Evolutionary conservation across 2,888 invertebrate species (phyloP).

Genomic region (Parthenolecanium corni): DNA sequence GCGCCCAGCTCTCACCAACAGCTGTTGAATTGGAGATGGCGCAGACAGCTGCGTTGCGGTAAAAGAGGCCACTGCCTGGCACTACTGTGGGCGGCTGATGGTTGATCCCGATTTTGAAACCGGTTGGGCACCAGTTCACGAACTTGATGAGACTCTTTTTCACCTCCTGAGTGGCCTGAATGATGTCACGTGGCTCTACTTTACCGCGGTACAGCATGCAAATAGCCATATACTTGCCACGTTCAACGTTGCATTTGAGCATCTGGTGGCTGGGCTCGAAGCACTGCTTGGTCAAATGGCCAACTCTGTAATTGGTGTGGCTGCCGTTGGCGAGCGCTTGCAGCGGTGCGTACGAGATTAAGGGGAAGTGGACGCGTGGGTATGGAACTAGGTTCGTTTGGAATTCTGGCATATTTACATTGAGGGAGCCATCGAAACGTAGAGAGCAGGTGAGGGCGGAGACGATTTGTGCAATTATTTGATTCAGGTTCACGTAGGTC

Average conservation of each 20-base stretch:
- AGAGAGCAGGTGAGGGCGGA: not conserved
- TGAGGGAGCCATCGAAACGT: slow-evolving; percentile 1
- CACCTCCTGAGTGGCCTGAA: not conserved
- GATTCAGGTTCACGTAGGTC: slow-evolving; percentile 1
- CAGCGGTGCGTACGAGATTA: not conserved
- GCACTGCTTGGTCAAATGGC: not conserved
- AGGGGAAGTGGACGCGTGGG: slow-evolving; percentile 2
- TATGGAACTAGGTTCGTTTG: slow-evolving; percentile 5
- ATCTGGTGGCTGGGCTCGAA: not conserved
- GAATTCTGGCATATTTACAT: slow-evolving; percentile 5
- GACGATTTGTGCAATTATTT: not conserved
- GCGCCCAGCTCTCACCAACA: slow-evolving; percentile 1
- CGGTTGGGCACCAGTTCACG: slow-evolving; percentile 9
- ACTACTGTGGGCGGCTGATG: slow-evolving; percentile 2
- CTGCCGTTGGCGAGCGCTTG: not conserved
- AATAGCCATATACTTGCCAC: slow-evolving; percentile 7
- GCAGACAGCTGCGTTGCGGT: not conserved
- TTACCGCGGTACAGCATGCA: slow-evolving; percentile 6
- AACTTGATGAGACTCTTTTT: not conserved
- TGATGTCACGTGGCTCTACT: not conserved
- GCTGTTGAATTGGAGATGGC: not conserved
- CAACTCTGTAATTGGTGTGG: not conserved
- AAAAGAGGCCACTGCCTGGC: not conserved
- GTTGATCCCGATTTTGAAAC: slow-evolving; percentile 7
- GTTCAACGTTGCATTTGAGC: not conserved